Evolutionary conservation across 2,113 vertebrate species (phyloP).

Genomic region (Clarias gariepinus): DNA sequence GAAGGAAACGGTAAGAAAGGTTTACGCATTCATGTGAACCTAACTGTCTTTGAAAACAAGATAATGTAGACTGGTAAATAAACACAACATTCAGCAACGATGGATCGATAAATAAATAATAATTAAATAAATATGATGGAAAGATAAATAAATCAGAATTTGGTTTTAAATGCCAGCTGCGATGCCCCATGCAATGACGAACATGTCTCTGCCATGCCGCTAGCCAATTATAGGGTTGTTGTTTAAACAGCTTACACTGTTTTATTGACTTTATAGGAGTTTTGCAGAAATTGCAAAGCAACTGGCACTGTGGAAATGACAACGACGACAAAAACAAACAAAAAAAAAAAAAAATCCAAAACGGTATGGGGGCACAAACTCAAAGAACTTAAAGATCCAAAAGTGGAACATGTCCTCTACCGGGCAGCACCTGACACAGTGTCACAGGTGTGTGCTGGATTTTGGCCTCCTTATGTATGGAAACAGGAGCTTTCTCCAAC

Average conservation of each 20-base stretch:
- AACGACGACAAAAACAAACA: neutral
- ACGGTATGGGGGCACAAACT: neutral
- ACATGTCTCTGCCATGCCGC: constrained; percentile 4
- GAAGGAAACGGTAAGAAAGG: constrained; percentile 3
- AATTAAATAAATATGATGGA: neutral
- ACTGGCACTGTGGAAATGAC: neutral
- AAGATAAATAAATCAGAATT: neutral
- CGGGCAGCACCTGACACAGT: neutral
- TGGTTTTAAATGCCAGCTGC: constrained; percentile 15
- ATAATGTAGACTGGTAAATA: neutral
- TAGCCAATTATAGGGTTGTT: neutral
- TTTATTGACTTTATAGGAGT: neutral
- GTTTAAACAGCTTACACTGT: neutral
- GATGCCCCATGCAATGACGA: constrained; percentile 9
- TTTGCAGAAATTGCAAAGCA: neutral
- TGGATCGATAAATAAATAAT: no score
- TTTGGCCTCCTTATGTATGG: constrained; percentile 18
- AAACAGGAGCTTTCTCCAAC: neutral
- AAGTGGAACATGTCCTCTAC: constrained; percentile 14
- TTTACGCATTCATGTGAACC: constrained; percentile 11
- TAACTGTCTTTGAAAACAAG: constrained; percentile 4
- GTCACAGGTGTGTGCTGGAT: constrained; percentile 18
- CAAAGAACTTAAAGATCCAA: neutral
- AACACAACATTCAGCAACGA: neutral
- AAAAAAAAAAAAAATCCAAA: neutral